These are phyloP conservation scores for Valencia hispanica DNA, from an alignment of 2,797 vertebrate species.

Conservation along the genomic window DNA sequence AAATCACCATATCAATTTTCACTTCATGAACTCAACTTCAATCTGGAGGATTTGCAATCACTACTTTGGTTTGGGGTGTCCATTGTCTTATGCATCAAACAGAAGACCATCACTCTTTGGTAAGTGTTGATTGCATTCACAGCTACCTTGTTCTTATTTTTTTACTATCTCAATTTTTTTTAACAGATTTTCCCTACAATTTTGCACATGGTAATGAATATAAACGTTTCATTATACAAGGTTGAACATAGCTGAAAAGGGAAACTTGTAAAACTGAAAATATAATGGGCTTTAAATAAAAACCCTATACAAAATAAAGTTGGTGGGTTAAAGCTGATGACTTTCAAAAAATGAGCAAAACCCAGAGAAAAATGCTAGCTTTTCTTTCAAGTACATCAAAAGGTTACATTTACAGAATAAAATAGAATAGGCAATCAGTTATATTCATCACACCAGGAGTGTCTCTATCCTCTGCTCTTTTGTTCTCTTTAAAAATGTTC, in stretches of 20 bases:
- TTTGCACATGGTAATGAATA: neutral
- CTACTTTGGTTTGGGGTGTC: neutral
- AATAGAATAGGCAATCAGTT: neutral
- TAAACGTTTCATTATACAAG: neutral
- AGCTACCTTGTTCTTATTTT: no score
- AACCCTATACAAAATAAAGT: neutral
- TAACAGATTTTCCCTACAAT: neutral
- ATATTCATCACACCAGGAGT: constrained; percentile 1
- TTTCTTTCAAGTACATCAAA: constrained; percentile 1
- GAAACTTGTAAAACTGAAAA: no score
- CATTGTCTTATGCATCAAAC: neutral
- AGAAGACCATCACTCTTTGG: neutral
- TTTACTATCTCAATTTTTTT: no score
- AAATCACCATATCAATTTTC: neutral
- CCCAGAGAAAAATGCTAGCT: neutral
- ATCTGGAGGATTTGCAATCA: neutral
- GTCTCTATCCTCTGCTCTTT: constrained; percentile 22
- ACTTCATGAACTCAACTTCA: neutral
- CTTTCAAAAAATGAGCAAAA: neutral
- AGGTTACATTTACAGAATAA: constrained; percentile 9
- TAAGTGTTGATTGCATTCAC: neutral
- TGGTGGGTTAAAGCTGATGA: constrained; percentile 11
- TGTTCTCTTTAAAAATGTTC: constrained; percentile 8
- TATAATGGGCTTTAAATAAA: neutral
- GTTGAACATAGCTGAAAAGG: neutral